Evolutionary conservation across 2,888 invertebrate genomes (phyloP), one percentile per base, ranked within the genome.

Genomic region (Aporophyla lueneburgensis): DNA sequence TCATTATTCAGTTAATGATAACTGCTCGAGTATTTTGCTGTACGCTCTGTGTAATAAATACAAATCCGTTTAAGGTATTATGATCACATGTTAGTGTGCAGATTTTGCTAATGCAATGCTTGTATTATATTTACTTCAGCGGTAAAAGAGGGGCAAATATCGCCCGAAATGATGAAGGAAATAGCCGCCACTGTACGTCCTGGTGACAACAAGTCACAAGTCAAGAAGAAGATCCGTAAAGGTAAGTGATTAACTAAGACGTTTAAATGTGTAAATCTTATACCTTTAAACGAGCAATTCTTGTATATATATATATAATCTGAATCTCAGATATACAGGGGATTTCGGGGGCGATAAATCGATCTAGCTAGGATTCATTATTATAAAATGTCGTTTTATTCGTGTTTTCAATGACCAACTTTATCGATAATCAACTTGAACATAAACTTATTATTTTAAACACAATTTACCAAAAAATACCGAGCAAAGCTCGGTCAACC

Each of bases 161-260:
- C 49, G 0, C 58, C 62, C 2, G 73, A 63, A 54, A 33, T 80
- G 5, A 43, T 84, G 63, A 62, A 84, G 19, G 84, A 72, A 2
- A 63, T 84, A 63, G 21, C 40, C 5, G 63, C 24, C 0, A 72
- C 49, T 46, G 21, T 80, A 7, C 49, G 54, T 14, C 72, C 80
- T 0, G n/a, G 59, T 33, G 79, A 84, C 12, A 84, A 43, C 21
- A 71, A 84, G 27, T 46, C 80, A 21, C 49, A 79, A 61, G 51
- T 84, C 12, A 49, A 65, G n/a, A 73, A n/a, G 33, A 81, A 81
- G 16, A 49, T 81, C 3, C 58, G 63, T 27, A 61, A 69, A 68
- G 80, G 80, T 78, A 63, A 24, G 63, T 62, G 0, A 27, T 12
- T 46, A 46, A 46, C 12, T 46, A 46, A n/a, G n/a, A 46, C 43